These are phyloP conservation scores for Lasioglossum villosulum DNA, from an alignment of 2,888 invertebrate genomes.

Conservation along the genomic window DNA sequence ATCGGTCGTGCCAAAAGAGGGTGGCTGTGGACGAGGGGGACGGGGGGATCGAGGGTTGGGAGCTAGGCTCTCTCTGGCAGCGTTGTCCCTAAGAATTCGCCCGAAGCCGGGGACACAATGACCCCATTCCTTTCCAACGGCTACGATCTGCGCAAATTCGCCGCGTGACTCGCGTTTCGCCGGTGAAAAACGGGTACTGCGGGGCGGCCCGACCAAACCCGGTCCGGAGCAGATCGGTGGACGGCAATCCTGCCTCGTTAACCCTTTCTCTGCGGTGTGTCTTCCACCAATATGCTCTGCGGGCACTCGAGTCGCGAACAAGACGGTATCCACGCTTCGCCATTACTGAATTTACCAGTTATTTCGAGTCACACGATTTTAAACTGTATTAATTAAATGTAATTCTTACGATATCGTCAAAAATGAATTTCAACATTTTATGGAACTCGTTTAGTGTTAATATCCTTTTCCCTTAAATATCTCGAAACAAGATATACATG, in stretches of 20 bases:
- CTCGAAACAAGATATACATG: no score
- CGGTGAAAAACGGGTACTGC: slow-evolving; percentile 44
- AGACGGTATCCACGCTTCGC: background rate
- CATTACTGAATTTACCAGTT: background rate
- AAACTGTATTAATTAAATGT: no score
- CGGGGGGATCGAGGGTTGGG: background rate
- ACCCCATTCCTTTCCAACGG: slow-evolving; percentile 35
- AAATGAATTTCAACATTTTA: no score
- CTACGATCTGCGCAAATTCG: slow-evolving; percentile 42
- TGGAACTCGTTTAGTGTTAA: no score
- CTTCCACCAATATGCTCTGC: background rate
- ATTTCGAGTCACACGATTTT: no score
- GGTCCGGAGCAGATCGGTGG: background rate
- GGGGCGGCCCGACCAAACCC: background rate
- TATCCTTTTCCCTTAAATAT: no score
- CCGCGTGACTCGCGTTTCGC: slow-evolving; percentile 42
- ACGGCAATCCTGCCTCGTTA: background rate
- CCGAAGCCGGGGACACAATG: slow-evolving; percentile 35
- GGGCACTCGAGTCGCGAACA: background rate
- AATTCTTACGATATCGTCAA: no score
- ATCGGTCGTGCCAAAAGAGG: slow-evolving; percentile 24
- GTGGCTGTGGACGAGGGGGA: background rate
- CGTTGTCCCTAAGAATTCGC: slow-evolving; percentile 38
- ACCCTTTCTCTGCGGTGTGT: background rate
- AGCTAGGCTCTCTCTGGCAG: background rate